A percentile compares a stretch with the other conserved stretches of the same genome.
Conservation (phyloP, 2,113 vertebrate species). For the Spermophilus dauricus region DNA sequence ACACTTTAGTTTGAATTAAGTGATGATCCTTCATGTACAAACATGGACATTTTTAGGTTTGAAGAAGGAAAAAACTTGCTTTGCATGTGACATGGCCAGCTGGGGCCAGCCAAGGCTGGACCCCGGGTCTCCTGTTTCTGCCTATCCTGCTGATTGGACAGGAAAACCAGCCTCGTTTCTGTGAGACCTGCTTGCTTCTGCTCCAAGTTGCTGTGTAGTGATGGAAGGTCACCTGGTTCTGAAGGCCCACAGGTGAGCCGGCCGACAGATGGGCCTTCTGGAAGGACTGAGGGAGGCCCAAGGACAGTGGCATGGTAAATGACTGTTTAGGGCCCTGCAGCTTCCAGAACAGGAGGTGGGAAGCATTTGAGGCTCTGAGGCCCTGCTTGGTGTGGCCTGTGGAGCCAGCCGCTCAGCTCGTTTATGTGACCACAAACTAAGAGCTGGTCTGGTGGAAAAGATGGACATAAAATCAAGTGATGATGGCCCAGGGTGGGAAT, state of each 20-base stretch:
- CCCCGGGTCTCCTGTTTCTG: neutral
- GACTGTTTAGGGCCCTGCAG: neutral
- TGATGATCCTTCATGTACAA: neutral
- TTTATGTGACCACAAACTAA: neutral
- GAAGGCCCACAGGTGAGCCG: neutral
- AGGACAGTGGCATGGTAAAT: neutral
- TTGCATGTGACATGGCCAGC: neutral
- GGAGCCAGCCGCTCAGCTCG: too few species aligned
- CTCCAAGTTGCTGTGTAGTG: neutral
- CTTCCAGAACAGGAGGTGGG: neutral
- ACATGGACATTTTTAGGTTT: neutral
- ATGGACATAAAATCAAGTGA: rapidly evolving
- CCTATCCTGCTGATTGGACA: neutral
- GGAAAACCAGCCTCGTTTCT: neutral
- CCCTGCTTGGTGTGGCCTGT: neutral
- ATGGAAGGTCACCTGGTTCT: neutral
- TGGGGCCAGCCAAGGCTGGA: neutral
- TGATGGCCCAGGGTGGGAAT: rapidly evolving
- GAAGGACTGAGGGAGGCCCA: neutral
- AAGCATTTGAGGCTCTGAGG: neutral
- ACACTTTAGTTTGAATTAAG: neutral
- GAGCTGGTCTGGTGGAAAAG: neutral
- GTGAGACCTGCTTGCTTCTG: neutral
- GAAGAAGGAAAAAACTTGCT: neutral
- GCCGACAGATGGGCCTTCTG: neutral